A percentile compares a stretch with the other conserved stretches of the same genome.
Conservation (phyloP, 1,140 invertebrate genomes). For the Neodiprion pinetum region DNA sequence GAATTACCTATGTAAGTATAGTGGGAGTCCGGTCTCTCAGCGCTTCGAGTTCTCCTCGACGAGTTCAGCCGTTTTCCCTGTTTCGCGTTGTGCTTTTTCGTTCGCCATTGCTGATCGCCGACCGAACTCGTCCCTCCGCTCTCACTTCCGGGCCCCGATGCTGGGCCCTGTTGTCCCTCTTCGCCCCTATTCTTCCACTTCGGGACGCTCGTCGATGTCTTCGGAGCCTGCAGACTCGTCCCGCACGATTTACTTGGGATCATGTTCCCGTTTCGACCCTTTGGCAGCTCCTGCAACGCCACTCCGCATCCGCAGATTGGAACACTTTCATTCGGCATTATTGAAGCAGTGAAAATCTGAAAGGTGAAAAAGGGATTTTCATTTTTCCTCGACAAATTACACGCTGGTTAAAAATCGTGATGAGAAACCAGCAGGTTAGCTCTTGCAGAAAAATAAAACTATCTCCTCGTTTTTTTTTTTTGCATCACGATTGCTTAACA, state of each 20-base stretch:
- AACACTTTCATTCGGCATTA: constrained; percentile 55
- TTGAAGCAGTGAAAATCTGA: constrained; percentile 30
- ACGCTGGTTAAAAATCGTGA: too few relatives aligned
- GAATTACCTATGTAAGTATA: constrained; percentile 56
- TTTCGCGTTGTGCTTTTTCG: constrained; percentile 39
- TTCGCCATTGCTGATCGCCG: constrained; percentile 37
- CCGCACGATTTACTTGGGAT: constrained; percentile 15
- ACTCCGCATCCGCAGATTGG: constrained; percentile 48
- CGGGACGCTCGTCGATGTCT: constrained; percentile 34
- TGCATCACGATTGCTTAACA: too few relatives aligned
- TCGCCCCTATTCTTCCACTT: constrained; percentile 39
- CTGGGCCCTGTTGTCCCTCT: constrained; percentile 34
- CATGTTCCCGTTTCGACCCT: constrained; percentile 37
- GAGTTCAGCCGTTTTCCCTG: constrained; percentile 49
- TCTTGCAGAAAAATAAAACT: too few relatives aligned
- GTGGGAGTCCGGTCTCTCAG: constrained; percentile 54
- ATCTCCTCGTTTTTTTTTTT: too few relatives aligned
- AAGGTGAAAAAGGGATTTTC: too few relatives aligned
- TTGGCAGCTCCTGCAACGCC: constrained; percentile 39
- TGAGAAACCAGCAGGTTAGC: too few relatives aligned
- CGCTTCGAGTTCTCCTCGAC: constrained; percentile 53
- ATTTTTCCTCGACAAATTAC: too few relatives aligned
- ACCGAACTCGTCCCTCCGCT: constrained; percentile 47
- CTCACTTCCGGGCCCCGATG: constrained; percentile 27
- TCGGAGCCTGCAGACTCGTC: constrained; percentile 30